Base-by-base conservation (phyloP, 2,888 invertebrate species). In the Ophion obscuratus region DNA sequence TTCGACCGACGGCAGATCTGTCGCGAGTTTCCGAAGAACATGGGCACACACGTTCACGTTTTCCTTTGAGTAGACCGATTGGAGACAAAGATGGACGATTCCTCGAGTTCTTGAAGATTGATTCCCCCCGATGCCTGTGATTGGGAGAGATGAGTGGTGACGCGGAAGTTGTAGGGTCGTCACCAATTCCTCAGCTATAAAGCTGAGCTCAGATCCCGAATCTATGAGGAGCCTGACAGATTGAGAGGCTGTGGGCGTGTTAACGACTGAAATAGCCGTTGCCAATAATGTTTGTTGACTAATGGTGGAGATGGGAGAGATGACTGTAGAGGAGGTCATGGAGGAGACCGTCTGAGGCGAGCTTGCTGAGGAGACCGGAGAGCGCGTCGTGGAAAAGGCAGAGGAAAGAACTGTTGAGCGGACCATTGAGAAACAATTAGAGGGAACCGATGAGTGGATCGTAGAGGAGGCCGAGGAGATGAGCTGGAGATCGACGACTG, bases 221-320 rank as follows among this genome's bases (percentile, higher is more conserved):
- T 84, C 87, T 9, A 84, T 73, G 57, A 86, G 81, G 17, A 86
- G 17, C 11, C 81, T 76, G 14, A 79, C 77, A 6, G 81, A 73
- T 4, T 66, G 57, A 2, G 71, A 53, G 0, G 75, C 24, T 24
- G 64, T 62, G 7, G 75, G 0, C 44, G 75, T 66, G 81, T 27
- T 36, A 68, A 79, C 59, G 24, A 31, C 10, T 1, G 64, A 66
- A 10, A 64, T 36, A 0, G 79, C 75, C 14, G 85, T 85, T 27
- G 81, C 85, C 5, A 85, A 67, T n/a, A 85, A 9, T 0, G 73
- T 74, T 10, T 27, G 59, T n/a, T 62, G 62, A 11, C 14, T 3
- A 40, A 61, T 36, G 17, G 11, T 11, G 66, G 66, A 59, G 31
- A 31, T 57, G 2, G 9, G 59, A 20, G 73, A 40, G 9, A 31